Percentiles rank a stretch among this genome's conserved stretches.
Evolutionary conservation across 2,113 vertebrate genomes (phyloP).

Genomic region (Athene cunicularia): DNA sequence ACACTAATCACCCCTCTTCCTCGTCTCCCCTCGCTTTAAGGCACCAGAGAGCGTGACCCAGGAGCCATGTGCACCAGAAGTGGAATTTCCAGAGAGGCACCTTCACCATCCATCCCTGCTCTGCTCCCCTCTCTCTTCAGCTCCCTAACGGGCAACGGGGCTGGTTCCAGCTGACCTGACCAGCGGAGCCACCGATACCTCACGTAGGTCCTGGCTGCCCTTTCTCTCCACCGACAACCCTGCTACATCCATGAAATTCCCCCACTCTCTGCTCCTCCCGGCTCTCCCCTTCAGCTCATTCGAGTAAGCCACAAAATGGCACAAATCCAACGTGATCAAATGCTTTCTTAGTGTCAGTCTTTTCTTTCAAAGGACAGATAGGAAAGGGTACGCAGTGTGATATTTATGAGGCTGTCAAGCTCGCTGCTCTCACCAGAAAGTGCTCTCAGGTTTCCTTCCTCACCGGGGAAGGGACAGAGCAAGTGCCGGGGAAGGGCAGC

Average conservation of each 20-base stretch:
- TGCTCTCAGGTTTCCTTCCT: slow-evolving; percentile 29
- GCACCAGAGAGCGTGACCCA: background rate
- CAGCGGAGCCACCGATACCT: background rate
- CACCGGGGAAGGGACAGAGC: rapidly evolving
- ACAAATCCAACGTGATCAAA: slow-evolving; percentile 38
- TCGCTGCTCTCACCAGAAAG: background rate
- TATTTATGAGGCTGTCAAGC: slow-evolving; percentile 57
- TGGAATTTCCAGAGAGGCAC: background rate
- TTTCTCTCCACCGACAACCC: background rate
- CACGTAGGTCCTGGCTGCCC: background rate
- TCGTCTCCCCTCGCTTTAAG: background rate
- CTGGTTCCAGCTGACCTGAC: slow-evolving; percentile 15
- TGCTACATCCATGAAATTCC: background rate
- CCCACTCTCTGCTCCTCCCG: background rate
- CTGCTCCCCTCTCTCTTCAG: background rate
- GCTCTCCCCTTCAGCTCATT: background rate
- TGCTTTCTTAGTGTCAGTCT: slow-evolving; percentile 15
- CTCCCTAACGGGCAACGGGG: background rate
- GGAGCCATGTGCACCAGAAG: background rate
- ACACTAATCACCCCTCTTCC: background rate
- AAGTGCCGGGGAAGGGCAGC: background rate
- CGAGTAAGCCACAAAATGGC: slow-evolving; percentile 38
- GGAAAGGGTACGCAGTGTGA: background rate
- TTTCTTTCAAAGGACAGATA: slow-evolving; percentile 44
- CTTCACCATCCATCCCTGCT: background rate